A percentile compares a stretch with the other conserved stretches of the same genome.
Conservation (phyloP, 2,797 vertebrate species). For the Mormyrus hasselquistii region DNA sequence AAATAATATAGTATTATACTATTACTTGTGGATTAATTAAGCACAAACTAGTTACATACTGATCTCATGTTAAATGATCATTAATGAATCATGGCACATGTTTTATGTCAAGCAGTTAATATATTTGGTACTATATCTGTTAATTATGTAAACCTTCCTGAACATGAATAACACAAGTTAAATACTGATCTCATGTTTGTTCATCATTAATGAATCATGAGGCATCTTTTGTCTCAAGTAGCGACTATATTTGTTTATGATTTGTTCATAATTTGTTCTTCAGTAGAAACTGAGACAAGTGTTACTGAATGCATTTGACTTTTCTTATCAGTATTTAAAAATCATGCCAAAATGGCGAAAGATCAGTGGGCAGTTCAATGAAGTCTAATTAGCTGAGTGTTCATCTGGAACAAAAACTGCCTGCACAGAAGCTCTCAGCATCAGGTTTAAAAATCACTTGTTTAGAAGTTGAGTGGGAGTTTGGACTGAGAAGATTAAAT, state of each 20-base stretch:
- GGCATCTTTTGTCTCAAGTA: too few relatives aligned
- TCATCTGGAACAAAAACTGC: background rate
- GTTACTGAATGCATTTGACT: background rate
- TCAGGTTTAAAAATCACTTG: background rate
- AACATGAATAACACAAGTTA: background rate
- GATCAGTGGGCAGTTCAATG: background rate
- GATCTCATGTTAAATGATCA: background rate
- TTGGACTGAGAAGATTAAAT: background rate
- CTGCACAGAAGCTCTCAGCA: background rate
- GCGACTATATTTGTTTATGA: background rate
- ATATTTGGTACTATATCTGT: background rate
- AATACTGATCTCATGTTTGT: too few relatives aligned
- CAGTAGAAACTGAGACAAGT: background rate
- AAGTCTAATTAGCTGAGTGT: background rate
- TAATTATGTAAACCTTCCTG: background rate
- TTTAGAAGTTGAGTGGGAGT: background rate
- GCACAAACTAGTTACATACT: background rate
- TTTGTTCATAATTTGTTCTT: background rate
- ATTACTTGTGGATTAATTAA: background rate
- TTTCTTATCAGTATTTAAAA: background rate
- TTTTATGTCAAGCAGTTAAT: background rate
- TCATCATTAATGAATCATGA: too few relatives aligned
- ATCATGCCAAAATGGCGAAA: background rate
- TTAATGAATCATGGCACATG: background rate
- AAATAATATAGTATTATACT: background rate